These are phyloP conservation scores for Pipistrellus pygmaeus DNA, from an alignment of 2,797 vertebrate genomes.

Conservation along the genomic window DNA sequence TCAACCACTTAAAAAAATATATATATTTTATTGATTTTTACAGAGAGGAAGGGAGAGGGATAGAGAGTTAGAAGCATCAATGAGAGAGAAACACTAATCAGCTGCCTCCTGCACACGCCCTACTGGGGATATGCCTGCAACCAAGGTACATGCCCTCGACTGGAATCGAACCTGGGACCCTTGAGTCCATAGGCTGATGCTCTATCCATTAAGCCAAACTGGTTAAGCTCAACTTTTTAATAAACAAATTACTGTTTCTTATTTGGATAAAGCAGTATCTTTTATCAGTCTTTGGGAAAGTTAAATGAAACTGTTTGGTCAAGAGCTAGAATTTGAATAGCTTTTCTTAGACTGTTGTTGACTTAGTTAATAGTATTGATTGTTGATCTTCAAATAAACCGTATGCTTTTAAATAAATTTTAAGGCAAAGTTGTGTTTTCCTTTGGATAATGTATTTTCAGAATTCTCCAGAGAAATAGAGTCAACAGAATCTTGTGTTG, in stretches of 20 bases:
- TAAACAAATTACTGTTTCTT: slow-evolving; percentile 4
- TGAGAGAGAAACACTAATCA: no score
- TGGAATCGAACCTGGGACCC: no score
- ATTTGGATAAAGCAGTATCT: slow-evolving; percentile 12
- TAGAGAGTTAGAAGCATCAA: no score
- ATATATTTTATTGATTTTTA: no score
- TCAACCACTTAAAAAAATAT: background rate
- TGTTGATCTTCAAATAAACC: slow-evolving; percentile 7
- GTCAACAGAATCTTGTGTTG: background rate
- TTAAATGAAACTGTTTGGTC: background rate
- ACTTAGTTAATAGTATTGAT: slow-evolving; percentile 9
- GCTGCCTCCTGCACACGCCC: no score
- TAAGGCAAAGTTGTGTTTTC: slow-evolving; percentile 7
- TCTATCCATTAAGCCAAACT: no score
- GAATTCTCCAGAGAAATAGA: slow-evolving; percentile 34
- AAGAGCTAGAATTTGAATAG: background rate
- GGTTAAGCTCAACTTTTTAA: background rate
- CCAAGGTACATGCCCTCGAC: no score
- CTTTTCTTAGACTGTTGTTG: slow-evolving; percentile 33
- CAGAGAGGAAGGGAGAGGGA: no score
- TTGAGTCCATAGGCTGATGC: no score
- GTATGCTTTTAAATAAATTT: slow-evolving; percentile 17
- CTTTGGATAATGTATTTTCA: background rate
- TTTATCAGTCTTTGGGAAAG: slow-evolving; percentile 27
- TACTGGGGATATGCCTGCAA: no score